Evolutionary conservation across 2,888 invertebrate species (phyloP), one percentile per base, ranked within the genome.

Genomic region (Orthonevra nobilis): DNA sequence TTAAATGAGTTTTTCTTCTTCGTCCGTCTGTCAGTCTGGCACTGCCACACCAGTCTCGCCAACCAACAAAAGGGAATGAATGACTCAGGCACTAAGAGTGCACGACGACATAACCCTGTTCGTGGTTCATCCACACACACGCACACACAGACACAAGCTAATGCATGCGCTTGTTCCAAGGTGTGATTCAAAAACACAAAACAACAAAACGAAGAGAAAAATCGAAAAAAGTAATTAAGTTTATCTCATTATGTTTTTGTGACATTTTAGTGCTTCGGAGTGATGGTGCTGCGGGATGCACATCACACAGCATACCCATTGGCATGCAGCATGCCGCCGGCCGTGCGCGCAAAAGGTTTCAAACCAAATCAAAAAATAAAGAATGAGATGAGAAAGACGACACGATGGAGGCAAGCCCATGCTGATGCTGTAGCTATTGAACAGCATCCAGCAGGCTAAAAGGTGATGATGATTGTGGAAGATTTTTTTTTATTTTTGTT

Each of bases 181-280:
- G 70, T 77, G 77, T 77, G 64, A 66, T 72, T 73, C 54, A 54
- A 79, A 72, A 79, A 64, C 70, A 77, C 70, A 77, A 70, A 46
- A 69, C 58, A 77, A n/a, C n/a, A n/a, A n/a, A n/a, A n/a, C n/a
- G n/a, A n/a, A n/a, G n/a, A n/a, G n/a, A n/a, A n/a, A n/a, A n/a
- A n/a, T n/a, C n/a, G n/a, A n/a, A 66, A 54, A 60, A 48, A 54
- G 66, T 79, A 66, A 79, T 73, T 79, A 79, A 79, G 72, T 73
- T 73, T 79, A 79, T 73, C 64, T 73, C 72, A 73, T 79, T 73
- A 79, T 72, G 72, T 72, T 79, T 61, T 61, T 66, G 77, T 73
- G 72, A 73, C 64, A 79, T 73, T 79, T 79, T 73, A 66, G 60
- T 66, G 52, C 38, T 54, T 40, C 20, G 66, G 20, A 26, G 36